phyloP scores from a whole-genome alignment of 2,797 vertebrate genomes.

The Okamejei kenojei region DNA sequence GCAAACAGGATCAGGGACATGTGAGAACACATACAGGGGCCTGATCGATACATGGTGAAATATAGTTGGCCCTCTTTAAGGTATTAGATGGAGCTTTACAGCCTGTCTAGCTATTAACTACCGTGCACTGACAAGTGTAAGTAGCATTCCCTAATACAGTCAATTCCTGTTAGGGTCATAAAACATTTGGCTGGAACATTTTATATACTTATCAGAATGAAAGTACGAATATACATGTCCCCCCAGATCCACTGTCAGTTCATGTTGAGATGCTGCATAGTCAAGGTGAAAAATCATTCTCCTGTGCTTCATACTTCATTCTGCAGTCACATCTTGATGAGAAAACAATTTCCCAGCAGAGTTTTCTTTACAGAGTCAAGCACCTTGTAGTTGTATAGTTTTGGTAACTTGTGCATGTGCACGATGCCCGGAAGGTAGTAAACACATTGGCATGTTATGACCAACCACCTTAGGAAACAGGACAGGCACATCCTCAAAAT shows the following conservation, averaged over 20 bases:
- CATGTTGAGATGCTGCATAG: conserved; percentile 19
- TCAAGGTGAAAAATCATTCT: conserved; percentile 24
- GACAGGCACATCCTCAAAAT: neutral
- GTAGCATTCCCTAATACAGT: conserved; percentile 33
- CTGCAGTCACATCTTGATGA: neutral
- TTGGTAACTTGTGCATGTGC: neutral
- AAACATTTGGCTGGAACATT: conserved; percentile 36
- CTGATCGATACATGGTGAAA: conserved; percentile 87
- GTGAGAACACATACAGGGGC: conserved; percentile 62
- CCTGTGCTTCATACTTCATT: conserved; percentile 20
- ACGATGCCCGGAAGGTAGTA: neutral
- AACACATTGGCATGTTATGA: neutral
- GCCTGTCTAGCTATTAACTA: conserved; percentile 81
- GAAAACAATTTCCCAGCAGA: conserved; percentile 7
- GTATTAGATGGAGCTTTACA: conserved; percentile 77
- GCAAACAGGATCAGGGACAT: conserved; percentile 73
- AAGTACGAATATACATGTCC: conserved; percentile 13
- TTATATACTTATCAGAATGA: conserved; percentile 39
- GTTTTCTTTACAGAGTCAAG: neutral
- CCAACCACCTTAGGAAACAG: neutral
- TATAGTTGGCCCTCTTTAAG: conserved; percentile 71
- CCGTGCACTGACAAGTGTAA: conserved; percentile 32
- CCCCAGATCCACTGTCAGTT: conserved; percentile 23
- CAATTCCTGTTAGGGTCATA: conserved; percentile 37
- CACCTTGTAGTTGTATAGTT: neutral